Conservation (phyloP, 2,113 vertebrate species). For the Ceuthmochares aereus region DNA sequence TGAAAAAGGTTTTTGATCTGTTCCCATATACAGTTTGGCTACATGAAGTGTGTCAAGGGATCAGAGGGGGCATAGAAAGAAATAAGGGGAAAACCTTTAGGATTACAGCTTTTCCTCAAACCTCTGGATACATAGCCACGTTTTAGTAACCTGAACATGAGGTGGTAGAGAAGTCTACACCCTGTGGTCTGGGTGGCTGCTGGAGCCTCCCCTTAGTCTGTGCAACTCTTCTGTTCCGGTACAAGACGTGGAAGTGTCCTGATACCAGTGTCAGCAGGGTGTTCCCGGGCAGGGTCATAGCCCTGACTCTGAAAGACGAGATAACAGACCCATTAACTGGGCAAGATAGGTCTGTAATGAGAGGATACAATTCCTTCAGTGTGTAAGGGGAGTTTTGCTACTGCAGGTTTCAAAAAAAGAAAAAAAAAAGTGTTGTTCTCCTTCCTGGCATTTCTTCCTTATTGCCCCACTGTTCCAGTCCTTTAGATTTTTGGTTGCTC, state of each 20-base stretch:
- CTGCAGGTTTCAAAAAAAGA: background rate
- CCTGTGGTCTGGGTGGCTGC: accelerated
- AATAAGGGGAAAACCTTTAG: background rate
- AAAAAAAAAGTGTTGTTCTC: background rate
- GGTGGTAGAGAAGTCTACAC: background rate
- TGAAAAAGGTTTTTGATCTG: background rate
- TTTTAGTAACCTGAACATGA: background rate
- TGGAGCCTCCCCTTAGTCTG: background rate
- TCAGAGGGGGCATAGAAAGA: background rate
- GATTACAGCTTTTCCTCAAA: background rate
- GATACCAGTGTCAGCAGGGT: background rate
- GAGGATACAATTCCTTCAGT: conserved; percentile 23
- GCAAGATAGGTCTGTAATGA: conserved; percentile 38
- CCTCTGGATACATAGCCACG: background rate
- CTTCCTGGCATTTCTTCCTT: background rate
- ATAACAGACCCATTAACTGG: conserved; percentile 10
- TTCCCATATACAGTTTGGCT: background rate
- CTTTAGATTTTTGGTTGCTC: background rate
- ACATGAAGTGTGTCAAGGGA: background rate
- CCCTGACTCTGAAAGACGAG: background rate
- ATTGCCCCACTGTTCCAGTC: background rate
- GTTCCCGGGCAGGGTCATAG: background rate
- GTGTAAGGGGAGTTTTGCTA: background rate
- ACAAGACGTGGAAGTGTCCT: accelerated
- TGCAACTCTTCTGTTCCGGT: accelerated